Percentiles rank a stretch among this genome's conserved stretches.
These are phyloP conservation scores for Pogona vitticeps DNA, from an alignment of 2,113 vertebrate genomes.

Conservation along the genomic window DNA sequence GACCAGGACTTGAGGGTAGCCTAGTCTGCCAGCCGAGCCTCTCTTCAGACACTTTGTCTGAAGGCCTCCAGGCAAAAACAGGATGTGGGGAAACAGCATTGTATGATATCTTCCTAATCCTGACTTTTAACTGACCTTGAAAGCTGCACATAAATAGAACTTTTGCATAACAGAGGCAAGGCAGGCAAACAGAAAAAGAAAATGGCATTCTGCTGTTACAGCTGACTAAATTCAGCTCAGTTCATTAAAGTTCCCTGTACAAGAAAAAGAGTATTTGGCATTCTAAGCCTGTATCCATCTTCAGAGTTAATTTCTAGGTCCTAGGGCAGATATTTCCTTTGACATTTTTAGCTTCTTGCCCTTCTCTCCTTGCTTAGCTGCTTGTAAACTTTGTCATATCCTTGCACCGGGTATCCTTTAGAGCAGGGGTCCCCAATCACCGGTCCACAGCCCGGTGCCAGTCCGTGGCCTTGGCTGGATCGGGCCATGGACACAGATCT, in stretches of 20 bases:
- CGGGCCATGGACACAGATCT: too few species aligned
- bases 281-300: background rate
- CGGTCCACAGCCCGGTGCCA: too few species aligned
- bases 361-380: background rate
- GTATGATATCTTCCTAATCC: background rate
- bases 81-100: background rate
- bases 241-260: slow-evolving; percentile 3
- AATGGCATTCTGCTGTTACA: background rate
- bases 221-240: slow-evolving; percentile 16
- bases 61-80: background rate
- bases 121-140: slow-evolving; percentile 29
- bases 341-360: background rate
- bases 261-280: background rate
- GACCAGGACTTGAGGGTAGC: background rate
- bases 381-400: background rate
- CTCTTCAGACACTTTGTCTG: background rate
- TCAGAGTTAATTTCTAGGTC: background rate
- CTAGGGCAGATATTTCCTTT: background rate
- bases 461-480: too few species aligned
- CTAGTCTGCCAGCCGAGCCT: background rate
- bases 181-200: background rate
- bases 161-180: slow-evolving; percentile 24
- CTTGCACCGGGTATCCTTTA: background rate
- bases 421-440: too few species aligned
- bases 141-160: slow-evolving; percentile 22